phyloP scores from a whole-genome alignment of 2,888 invertebrate genomes.

The Trissolcus japonicus region DNA sequence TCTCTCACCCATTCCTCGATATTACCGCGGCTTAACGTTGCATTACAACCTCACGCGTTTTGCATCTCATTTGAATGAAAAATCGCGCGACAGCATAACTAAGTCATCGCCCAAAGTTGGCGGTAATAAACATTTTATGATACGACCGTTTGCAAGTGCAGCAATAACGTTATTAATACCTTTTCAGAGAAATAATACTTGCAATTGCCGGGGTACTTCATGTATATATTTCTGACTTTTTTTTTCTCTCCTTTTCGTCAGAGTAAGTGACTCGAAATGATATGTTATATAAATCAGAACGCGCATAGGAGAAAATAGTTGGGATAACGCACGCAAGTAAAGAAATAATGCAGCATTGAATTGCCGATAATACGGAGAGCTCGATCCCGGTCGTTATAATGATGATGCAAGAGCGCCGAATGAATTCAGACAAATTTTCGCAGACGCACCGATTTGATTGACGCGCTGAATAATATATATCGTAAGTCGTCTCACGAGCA shows the following conservation, averaged over 20 bases:
- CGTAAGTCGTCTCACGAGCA: constrained; percentile 62
- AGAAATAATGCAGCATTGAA: constrained; percentile 44
- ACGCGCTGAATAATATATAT: constrained; percentile 55
- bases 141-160: constrained; percentile 16
- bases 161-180: neutral
- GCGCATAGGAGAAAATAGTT: constrained; percentile 3
- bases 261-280: neutral
- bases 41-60: constrained; percentile 51
- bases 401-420: constrained; percentile 53
- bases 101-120: constrained; percentile 22
- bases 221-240: constrained; percentile 6
- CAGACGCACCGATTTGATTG: constrained; percentile 58
- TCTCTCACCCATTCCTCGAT: constrained; percentile 38
- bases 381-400: constrained; percentile 40
- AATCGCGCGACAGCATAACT: constrained; percentile 32
- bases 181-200: constrained; percentile 2
- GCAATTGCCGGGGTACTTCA: constrained; percentile 12
- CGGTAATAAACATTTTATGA: constrained; percentile 43
- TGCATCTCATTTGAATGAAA: constrained; percentile 53
- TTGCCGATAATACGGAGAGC: constrained; percentile 25
- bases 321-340: constrained; percentile 12
- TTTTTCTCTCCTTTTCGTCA: no score
- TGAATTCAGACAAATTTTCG: constrained; percentile 56
- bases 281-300: no score
- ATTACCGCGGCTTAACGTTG: constrained; percentile 47